Evolutionary conservation across 2,113 vertebrate species (phyloP).

Genomic region (Cavia porcellus): DNA sequence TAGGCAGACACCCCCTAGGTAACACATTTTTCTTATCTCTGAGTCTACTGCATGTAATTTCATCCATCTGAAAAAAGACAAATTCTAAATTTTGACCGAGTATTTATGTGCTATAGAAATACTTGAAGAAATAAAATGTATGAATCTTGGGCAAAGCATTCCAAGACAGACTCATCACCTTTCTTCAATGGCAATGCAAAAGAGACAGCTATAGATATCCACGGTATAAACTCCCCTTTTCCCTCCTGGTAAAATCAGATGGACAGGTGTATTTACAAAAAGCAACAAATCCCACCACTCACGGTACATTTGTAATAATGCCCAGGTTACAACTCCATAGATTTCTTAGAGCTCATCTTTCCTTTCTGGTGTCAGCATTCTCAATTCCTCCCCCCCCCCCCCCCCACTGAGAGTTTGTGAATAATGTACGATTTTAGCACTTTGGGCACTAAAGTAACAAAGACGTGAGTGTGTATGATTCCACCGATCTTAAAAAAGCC

Average conservation of each 20-base stretch:
- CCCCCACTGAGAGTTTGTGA: constrained; percentile 47
- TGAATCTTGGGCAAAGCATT: not conserved
- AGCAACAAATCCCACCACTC: not conserved
- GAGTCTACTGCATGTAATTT: constrained; percentile 16
- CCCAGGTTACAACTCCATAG: not conserved
- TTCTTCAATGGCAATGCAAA: not conserved
- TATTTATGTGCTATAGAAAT: constrained; percentile 59
- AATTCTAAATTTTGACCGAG: not conserved
- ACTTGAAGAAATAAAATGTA: constrained; percentile 49
- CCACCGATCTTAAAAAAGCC: constrained; percentile 69
- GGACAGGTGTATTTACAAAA: not conserved
- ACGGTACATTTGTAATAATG: not conserved
- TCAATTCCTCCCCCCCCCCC: not conserved
- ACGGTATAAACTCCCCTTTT: not conserved
- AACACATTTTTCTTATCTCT: constrained; percentile 51
- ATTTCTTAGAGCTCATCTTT: not conserved
- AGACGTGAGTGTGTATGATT: constrained; percentile 36
- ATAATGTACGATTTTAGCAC: constrained; percentile 66
- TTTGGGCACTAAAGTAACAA: constrained; percentile 66
- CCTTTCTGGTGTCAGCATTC: constrained; percentile 11
- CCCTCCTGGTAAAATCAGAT: constrained; percentile 4
- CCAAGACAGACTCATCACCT: not conserved
- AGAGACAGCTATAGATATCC: not conserved
- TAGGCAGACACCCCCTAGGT: not conserved
- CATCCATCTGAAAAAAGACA: not conserved